A percentile compares a stretch with the other conserved stretches of the same genome.
Evolutionary conservation across 2,797 vertebrate genomes (phyloP).

Genomic region (Sebastiscus albofasciatus): DNA sequence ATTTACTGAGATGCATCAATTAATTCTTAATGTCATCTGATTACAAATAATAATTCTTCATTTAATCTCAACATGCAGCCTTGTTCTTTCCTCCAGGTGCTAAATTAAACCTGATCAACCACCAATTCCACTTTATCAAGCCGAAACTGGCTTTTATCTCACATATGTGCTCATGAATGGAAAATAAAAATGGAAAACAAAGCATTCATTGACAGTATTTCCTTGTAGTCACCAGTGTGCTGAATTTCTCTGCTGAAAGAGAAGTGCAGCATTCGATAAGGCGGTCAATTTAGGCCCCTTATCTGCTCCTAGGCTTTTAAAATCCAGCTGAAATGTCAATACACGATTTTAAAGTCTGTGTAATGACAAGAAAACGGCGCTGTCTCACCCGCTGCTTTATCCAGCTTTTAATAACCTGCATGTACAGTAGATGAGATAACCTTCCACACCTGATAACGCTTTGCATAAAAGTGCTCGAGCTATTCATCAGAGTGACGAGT

Average conservation of each 20-base stretch:
- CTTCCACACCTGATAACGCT: constrained; percentile 31
- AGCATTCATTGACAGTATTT: constrained; percentile 26
- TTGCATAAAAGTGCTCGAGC: constrained; percentile 19
- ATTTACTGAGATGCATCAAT: neutral
- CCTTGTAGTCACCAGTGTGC: neutral
- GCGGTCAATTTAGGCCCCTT: constrained; percentile 37
- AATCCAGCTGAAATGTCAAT: constrained; percentile 57
- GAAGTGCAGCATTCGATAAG: constrained; percentile 44
- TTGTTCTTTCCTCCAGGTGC: neutral
- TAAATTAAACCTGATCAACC: neutral
- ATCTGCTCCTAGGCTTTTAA: constrained; percentile 53
- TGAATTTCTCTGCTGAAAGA: neutral
- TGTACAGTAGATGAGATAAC: constrained; percentile 58
- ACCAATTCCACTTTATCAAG: neutral
- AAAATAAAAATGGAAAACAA: neutral
- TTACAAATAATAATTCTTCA: neutral
- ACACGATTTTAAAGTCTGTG: constrained; percentile 16
- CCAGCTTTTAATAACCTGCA: constrained; percentile 50
- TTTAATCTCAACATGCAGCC: neutral
- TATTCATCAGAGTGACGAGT: constrained; percentile 1
- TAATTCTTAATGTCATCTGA: neutral
- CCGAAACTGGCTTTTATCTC: neutral
- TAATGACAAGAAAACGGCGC: neutral
- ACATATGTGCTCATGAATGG: neutral
- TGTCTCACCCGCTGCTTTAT: constrained; percentile 16